phyloP scores from a whole-genome alignment of 2,797 vertebrate species.

The Glossophaga mutica region DNA sequence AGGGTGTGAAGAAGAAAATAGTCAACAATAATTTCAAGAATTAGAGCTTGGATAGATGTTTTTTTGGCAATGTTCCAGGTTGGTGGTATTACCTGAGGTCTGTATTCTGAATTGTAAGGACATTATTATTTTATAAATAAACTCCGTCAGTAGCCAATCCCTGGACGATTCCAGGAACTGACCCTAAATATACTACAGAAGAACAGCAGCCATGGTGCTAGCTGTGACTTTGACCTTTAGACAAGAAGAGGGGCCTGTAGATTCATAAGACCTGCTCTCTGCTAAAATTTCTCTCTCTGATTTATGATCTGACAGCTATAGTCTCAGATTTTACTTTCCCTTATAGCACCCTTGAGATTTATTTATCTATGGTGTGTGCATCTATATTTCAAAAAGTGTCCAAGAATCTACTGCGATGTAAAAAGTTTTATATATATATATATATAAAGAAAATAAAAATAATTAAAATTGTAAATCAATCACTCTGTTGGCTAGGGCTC shows the following conservation, averaged over 20 bases:
- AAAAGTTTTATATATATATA: not conserved
- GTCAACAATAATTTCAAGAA: not conserved
- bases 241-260: not conserved
- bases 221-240: not conserved
- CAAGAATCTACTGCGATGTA: not conserved
- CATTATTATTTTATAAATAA: not conserved
- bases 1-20: not conserved
- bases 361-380: not conserved
- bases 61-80: not conserved
- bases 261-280: not conserved
- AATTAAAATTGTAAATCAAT: not conserved
- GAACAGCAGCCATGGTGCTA: not conserved
- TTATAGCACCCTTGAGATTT: not conserved
- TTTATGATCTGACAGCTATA: not conserved
- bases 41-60: not conserved
- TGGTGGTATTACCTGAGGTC: not conserved
- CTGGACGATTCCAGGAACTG: not conserved
- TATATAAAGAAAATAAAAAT: constrained; percentile 19
- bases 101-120: not conserved
- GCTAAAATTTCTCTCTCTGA: not conserved
- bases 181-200: not conserved
- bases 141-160: not conserved
- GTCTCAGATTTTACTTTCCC: not conserved
- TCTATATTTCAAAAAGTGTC: not conserved
- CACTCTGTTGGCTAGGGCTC: not conserved